Base-by-base conservation (phyloP, 1,140 invertebrate species). In the Doryteuthis pealeii region DNA sequence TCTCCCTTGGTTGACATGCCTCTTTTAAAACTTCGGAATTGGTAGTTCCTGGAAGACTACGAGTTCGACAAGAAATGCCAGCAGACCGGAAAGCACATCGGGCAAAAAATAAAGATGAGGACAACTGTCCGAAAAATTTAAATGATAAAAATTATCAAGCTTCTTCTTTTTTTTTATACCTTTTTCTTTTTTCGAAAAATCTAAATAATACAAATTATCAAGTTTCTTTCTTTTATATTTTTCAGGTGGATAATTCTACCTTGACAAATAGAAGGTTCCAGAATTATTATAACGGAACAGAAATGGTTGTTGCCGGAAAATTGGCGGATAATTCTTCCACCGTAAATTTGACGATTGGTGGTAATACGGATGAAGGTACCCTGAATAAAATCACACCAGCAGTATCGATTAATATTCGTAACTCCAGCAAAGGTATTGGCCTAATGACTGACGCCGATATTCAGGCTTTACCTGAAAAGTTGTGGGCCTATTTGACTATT, bases 401-500 rank as follows among this genome's bases (percentile, higher is more conserved):
- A 43, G 93, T 93, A 86, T 82, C 93, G 70, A 93, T 92, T 1
- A 92, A 93, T 82, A 92, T 92, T 68, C 90, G 92, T 76, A 90
- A 92, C 12, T 93, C 91, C 15, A 89, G 91, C 3, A 91, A 91
- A 32, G 89, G 90, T 77, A 90, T n/a, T 35, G 15, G 70, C 26
- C 35, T 43, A 45, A 15, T 22, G n/a, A 32, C 74, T 4, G 49
- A 70, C 10, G 35, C 35, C 26, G 77, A 81, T 76, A 72, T 78
- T 74, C 3, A 82, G 80, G 33, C 90, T 92, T 72, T 84, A 22
- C 82, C 92, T 68, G 92, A 93, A 83, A 88, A 91, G 54, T 84
- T 92, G 49, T 93, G 92, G 92, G 92, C 92, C 2, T 93, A 92
- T 80, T 84, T 93, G 72, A 92, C 90, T 18, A 91, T 93, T 35